These are phyloP conservation scores for Antigone vipio DNA, from an alignment of 2,113 vertebrate genomes.

Conservation along the genomic window DNA sequence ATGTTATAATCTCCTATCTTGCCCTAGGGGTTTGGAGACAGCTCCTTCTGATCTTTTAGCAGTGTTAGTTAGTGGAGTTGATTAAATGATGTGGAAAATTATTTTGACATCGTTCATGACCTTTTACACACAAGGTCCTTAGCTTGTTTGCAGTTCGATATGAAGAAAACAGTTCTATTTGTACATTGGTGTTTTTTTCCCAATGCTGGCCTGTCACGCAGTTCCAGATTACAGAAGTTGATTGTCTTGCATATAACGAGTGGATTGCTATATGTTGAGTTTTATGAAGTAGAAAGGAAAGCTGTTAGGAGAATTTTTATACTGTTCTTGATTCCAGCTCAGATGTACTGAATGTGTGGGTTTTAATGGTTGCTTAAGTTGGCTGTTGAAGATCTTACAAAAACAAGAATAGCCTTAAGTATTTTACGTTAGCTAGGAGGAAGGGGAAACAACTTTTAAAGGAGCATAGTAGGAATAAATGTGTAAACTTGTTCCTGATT, in stretches of 20 bases:
- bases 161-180: not conserved
- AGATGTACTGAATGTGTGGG: not conserved
- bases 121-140: not conserved
- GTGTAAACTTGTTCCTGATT: not conserved
- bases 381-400: not conserved
- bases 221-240: not conserved
- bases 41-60: not conserved
- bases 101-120: not conserved
- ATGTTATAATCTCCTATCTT: not conserved
- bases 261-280: not conserved
- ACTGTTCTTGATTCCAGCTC: not conserved
- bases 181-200: accelerated
- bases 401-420: not conserved
- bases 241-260: not conserved
- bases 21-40: not conserved
- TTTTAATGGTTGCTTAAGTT: not conserved
- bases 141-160: not conserved
- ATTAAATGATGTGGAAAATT: not conserved
- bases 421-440: not conserved
- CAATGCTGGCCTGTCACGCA: not conserved
- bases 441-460: not conserved
- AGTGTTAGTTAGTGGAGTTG: not conserved
- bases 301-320: not conserved
- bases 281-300: not conserved
- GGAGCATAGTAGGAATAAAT: not conserved